Conservation (phyloP, 2,797 vertebrate species). For the Lindbergichthys nudifrons region DNA sequence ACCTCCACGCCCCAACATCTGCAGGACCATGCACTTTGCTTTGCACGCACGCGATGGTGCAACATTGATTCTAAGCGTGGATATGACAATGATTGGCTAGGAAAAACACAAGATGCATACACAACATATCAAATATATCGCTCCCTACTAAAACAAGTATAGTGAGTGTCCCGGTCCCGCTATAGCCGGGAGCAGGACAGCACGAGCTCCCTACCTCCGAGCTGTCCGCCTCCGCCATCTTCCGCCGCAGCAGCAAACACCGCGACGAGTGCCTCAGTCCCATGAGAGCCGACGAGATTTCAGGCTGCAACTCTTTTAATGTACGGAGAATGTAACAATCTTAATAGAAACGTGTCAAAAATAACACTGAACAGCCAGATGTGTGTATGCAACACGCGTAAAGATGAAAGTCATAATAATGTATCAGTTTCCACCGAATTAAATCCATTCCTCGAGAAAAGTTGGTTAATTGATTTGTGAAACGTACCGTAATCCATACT, state of each 20-base stretch:
- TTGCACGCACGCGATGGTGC: slow-evolving; percentile 1
- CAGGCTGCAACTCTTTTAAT: slow-evolving; percentile 71
- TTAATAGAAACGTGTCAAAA: slow-evolving; percentile 29
- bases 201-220: slow-evolving; percentile 89
- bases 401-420: slow-evolving; percentile 16
- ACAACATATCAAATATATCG: not conserved
- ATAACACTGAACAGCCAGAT: not conserved
- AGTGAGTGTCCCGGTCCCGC: slow-evolving; percentile 22
- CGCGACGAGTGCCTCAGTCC: slow-evolving; percentile 99
- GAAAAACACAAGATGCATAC: not conserved
- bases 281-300: slow-evolving; percentile 91
- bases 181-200: slow-evolving; percentile 71
- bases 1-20: slow-evolving; percentile 33
- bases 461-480: slow-evolving; percentile 39
- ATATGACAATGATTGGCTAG: not conserved
- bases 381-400: not conserved
- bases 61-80: not conserved
- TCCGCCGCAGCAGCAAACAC: slow-evolving; percentile 98
- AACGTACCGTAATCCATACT: slow-evolving; percentile 56
- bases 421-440: slow-evolving; percentile 8
- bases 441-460: slow-evolving; percentile 49
- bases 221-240: slow-evolving; percentile 97
- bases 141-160: not conserved
- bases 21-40: slow-evolving; percentile 47
- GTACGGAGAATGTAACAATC: not conserved